Conservation (phyloP, 2,113 vertebrate species). For the Cettia cetti region DNA sequence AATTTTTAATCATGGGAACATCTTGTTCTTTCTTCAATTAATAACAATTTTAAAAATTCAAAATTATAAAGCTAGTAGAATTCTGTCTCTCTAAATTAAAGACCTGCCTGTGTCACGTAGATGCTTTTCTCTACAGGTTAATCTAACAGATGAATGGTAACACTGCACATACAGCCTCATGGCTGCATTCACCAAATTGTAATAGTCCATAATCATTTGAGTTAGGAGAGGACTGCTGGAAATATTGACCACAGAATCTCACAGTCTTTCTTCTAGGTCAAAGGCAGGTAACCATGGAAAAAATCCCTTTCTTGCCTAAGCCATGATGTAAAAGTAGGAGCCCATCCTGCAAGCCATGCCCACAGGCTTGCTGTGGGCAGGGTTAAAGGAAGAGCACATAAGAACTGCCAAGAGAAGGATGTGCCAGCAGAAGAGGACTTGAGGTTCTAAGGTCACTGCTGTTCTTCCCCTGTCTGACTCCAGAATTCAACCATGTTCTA, state of each 20-base stretch:
- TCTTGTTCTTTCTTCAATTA: neutral
- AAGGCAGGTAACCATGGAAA: neutral
- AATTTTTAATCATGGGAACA: neutral
- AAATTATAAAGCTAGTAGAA: neutral
- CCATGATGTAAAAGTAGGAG: neutral
- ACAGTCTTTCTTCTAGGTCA: neutral
- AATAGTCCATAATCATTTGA: neutral
- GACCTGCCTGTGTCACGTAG: neutral
- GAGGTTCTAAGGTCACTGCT: neutral
- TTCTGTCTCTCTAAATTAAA: conserved; percentile 33
- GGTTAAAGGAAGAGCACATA: neutral
- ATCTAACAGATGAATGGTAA: neutral
- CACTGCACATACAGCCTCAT: neutral
- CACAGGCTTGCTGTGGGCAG: neutral
- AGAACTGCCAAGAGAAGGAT: neutral
- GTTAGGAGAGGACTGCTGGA: neutral
- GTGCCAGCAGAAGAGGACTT: neutral
- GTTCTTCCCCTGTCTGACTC: neutral
- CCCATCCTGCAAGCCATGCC: neutral
- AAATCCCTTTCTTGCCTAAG: neutral
- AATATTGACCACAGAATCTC: neutral
- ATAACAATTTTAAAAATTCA: neutral
- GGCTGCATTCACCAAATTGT: neutral
- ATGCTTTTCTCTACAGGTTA: neutral
- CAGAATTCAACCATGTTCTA: neutral